Evolutionary conservation across 2,797 vertebrate genomes (phyloP).

Genomic region (Chloroceryle inda): DNA sequence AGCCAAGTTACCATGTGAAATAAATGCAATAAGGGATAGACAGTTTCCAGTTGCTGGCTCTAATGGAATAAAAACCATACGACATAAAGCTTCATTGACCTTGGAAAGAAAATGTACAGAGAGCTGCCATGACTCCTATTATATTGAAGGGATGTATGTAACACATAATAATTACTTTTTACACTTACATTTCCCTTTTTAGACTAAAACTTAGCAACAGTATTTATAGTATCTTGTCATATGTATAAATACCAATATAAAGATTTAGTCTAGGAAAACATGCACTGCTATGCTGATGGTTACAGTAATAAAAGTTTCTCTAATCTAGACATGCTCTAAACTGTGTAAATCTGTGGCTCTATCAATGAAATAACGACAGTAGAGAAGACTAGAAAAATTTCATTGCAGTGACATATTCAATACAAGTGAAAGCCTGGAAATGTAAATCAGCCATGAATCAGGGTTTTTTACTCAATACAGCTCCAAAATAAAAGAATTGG

Average conservation of each 20-base stretch:
- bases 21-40: background rate
- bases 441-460: background rate
- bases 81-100: background rate
- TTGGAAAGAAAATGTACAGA: background rate
- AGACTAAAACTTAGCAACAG: background rate
- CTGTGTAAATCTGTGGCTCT: background rate
- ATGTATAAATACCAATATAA: background rate
- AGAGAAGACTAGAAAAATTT: background rate
- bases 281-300: background rate
- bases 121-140: background rate
- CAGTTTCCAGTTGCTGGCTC: background rate
- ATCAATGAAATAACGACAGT: background rate
- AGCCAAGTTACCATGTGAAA: background rate
- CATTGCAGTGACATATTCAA: background rate
- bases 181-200: background rate
- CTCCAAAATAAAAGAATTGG: background rate
- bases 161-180: background rate
- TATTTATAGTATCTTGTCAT: background rate
- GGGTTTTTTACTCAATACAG: background rate
- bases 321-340: background rate
- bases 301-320: background rate
- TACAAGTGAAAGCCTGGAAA: background rate
- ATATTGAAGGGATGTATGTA: background rate
- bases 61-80: background rate
- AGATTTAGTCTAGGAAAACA: background rate